A percentile compares a stretch with the other conserved stretches of the same genome.
These are phyloP conservation scores for Meta bourneti DNA, from an alignment of 2,888 invertebrate genomes.

Conservation along the genomic window DNA sequence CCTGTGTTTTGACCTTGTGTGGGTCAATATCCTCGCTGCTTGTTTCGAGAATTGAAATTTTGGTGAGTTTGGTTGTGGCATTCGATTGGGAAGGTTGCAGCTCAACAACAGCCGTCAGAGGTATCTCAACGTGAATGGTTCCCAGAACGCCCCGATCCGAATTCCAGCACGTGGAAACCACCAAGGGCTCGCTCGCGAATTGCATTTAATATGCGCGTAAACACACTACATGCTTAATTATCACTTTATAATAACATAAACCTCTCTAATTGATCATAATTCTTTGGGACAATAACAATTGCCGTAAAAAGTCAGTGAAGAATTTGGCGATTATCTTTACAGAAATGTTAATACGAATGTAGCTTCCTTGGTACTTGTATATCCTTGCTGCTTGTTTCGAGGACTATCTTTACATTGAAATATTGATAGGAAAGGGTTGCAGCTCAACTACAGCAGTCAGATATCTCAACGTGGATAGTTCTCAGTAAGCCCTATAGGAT, in stretches of 20 bases:
- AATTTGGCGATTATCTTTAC: no score
- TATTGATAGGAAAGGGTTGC: no score
- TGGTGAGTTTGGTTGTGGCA: conserved; percentile 24
- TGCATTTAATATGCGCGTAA: background rate
- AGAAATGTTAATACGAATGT: no score
- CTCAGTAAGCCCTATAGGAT: no score
- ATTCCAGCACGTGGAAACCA: background rate
- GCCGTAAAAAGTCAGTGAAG: no score
- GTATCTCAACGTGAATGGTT: background rate
- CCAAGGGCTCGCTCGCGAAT: background rate
- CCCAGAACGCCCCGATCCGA: background rate
- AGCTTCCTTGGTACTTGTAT: no score
- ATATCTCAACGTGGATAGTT: no score
- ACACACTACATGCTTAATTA: background rate
- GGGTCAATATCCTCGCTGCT: conserved; percentile 46
- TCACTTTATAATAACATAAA: background rate
- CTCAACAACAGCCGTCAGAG: background rate
- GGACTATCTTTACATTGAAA: no score
- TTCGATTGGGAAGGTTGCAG: background rate
- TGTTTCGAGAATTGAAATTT: conserved; percentile 38
- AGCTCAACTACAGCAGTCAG: no score
- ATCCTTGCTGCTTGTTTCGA: no score
- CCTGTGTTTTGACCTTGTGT: conserved; percentile 56
- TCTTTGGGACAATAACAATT: background rate
- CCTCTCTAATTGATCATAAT: background rate